phyloP scores from a whole-genome alignment of 2,888 invertebrate genomes.

The Dendrolimus pini region DNA sequence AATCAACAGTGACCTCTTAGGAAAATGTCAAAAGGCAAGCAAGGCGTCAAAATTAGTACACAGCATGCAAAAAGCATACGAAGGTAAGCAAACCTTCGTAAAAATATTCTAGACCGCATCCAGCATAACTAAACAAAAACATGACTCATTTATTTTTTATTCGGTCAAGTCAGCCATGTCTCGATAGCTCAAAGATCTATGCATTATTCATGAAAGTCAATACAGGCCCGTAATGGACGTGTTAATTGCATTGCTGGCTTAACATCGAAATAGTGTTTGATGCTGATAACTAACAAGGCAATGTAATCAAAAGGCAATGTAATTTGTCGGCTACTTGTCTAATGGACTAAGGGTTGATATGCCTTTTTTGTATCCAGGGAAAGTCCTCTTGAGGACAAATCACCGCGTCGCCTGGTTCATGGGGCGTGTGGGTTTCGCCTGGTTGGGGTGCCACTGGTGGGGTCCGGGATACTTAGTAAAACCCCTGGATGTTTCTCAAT shows the following conservation, averaged over 20 bases:
- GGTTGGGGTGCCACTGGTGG: no score
- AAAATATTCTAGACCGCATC: neutral
- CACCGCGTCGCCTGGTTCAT: no score
- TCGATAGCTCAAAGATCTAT: neutral
- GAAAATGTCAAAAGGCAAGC: neutral
- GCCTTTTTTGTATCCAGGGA: no score
- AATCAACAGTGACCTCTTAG: neutral
- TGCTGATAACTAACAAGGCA: neutral
- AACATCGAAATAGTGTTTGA: neutral
- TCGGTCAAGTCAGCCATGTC: neutral
- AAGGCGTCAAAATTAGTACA: neutral
- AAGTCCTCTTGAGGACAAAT: no score
- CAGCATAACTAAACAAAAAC: neutral
- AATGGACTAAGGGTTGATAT: no score
- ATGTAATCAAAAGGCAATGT: neutral
- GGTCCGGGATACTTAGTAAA: no score
- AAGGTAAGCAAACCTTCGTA: neutral
- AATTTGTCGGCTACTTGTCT: no score
- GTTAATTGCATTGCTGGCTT: neutral
- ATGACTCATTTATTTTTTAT: neutral
- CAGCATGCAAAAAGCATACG: slow-evolving; percentile 1
- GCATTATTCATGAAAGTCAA: neutral
- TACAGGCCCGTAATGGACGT: neutral
- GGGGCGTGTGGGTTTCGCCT: no score
- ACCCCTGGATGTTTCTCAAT: no score